Evolutionary conservation across 2,888 invertebrate species (phyloP), one percentile per base, ranked within the genome.

Genomic region (Bellardia bayeri): DNA sequence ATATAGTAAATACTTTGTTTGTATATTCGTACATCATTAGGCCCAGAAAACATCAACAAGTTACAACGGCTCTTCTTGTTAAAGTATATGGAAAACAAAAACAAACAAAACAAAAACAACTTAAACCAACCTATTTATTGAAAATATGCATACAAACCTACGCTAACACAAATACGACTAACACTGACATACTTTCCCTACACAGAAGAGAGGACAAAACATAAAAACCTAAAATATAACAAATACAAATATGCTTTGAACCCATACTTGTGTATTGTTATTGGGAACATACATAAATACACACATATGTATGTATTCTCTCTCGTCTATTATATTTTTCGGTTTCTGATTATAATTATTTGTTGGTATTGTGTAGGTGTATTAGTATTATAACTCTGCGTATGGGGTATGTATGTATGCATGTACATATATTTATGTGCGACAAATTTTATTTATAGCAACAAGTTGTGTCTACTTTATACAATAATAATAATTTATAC

Each of bases 361-460:
- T 75, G 61, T 75, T 61, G 49, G 13, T 80, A 54, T 23, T 68
- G 13, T 45, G 9, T 75, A 45, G 51, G 11, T 40, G 14, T 13
- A 30, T 7, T 33, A 42, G 9, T 68, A 45, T 45, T 45, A 11
- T 4, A 49, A 7, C 30, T 58, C 14, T 42, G 2, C 4, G 23
- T 23, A 23, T 23, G 23, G 0, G 23, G 0, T n/a, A 49, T 54
- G 54, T 56, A n/a, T 51, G 33, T 64, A 33, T 51, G 33, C 56
- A 33, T 40, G 54, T 40, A 13, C 11, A 14, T 51, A 30, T 33
- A n/a, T 16, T 8, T 76, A 45, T 51, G 7, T 42, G 23, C 13
- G 9, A 58, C 11, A 85, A 30, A 66, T 72, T 74, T 74, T 86
- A 86, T 86, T 78, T 76, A 68, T 72, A 86, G 86, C 86, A 86